Base-by-base conservation (phyloP, 2,113 vertebrate genomes). In the Asarcornis scutulata region DNA sequence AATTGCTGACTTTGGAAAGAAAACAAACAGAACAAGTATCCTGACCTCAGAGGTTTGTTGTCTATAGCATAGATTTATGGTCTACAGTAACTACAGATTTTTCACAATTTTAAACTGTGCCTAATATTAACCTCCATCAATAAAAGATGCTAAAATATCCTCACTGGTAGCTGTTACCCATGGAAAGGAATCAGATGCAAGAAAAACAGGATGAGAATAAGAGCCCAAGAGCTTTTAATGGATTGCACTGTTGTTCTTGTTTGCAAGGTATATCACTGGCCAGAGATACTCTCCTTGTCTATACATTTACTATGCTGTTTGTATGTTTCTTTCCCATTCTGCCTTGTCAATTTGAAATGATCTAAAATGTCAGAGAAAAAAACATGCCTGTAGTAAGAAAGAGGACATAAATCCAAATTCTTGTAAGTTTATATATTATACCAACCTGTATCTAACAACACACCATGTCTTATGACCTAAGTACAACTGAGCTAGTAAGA, bases 151-250 rank as follows among this genome's bases (percentile, higher is more conserved):
- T 71, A 36, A 89, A 92, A 91, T 56, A 87, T 44, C 74, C 56
- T 88, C 71, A 59, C 42, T 88, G 66, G 78, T 64, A 91, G 77
- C 44, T 73, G 48, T 38, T 50, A 86, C 42, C 14, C 55, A 17
- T 68, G 74, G 46, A 62, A 92, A 68, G 26, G 60, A 92, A 88
- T 38, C 32, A 87, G 72, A 67, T 15, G 6, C 40, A 63, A 53
- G 68, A 63, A 82, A 68, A 50, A 52, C 13, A 93, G 59, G 42
- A 86, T 22, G 21, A 84, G 69, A 91, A 29, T n/a, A 91, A 88
- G 88, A 94, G 44, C 40, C 69, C 21, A 79, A 62, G 48, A 96
- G 59, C 46, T 63, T 46, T 13, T 50, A 77, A 86, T 25, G 34
- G 27, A 11, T 77, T 88, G 86, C 75, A 55, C 25, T 56, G 25